phyloP scores from a whole-genome alignment of 2,113 vertebrate species.

The Alaudala cheleensis region DNA sequence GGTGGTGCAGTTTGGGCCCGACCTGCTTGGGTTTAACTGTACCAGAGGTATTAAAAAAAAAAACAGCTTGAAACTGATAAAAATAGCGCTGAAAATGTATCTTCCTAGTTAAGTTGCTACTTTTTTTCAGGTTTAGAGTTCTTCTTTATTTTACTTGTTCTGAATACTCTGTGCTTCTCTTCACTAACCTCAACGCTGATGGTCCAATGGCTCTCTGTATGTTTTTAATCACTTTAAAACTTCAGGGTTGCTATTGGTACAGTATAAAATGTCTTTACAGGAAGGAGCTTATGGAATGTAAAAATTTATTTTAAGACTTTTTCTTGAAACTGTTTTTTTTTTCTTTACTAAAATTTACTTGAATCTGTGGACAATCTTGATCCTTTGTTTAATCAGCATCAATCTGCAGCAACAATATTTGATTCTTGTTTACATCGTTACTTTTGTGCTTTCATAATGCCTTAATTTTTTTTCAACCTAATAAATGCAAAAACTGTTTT shows the following conservation, averaged over 20 bases:
- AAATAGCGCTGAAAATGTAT: not conserved
- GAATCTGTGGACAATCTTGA: not conserved
- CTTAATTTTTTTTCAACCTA: not conserved
- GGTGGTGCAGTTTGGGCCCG: not conserved
- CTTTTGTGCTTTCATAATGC: not conserved
- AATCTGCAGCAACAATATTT: not conserved
- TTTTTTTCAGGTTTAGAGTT: not conserved
- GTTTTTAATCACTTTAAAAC: not conserved
- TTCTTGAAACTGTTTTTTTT: not conserved
- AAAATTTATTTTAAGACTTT: not conserved
- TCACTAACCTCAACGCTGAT: rapidly evolving
- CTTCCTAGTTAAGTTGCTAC: not conserved
- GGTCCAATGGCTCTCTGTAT: not conserved
- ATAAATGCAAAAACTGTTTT: not conserved
- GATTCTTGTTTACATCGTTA: not conserved
- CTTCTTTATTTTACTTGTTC: not conserved
- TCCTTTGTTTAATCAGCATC: not conserved
- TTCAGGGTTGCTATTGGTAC: not conserved
- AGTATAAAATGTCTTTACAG: not conserved
- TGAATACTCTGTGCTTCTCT: not conserved
- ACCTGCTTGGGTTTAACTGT: not conserved
- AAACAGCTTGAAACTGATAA: not conserved
- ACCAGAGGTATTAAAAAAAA: not conserved
- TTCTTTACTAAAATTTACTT: not conserved
- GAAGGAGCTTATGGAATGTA: rapidly evolving